A percentile compares a stretch with the other conserved stretches of the same genome.
phyloP scores from a whole-genome alignment of 2,797 vertebrate genomes.

The Tiaroga cobitis region DNA sequence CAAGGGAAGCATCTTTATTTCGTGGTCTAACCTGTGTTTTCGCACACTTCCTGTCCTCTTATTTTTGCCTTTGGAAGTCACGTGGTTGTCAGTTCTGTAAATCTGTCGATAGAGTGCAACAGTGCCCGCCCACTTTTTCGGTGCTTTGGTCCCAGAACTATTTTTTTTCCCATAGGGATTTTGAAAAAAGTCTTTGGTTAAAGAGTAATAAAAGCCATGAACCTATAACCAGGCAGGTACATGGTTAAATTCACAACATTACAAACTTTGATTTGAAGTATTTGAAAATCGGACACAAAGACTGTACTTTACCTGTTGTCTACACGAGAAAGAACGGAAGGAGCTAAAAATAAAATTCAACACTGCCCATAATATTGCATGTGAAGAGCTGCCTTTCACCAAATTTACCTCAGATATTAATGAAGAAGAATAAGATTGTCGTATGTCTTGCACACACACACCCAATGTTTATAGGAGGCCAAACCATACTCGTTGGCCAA shows the following conservation, averaged over 20 bases:
- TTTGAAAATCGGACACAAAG: background rate
- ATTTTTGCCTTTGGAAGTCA: background rate
- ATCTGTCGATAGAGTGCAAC: background rate
- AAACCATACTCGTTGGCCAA: no score
- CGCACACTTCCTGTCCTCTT: background rate
- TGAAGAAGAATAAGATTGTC: no score
- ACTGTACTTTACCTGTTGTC: background rate
- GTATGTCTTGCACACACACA: no score
- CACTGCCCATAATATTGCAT: no score
- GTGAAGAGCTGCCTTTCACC: no score
- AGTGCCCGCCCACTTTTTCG: background rate
- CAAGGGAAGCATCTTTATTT: slow-evolving; percentile 14
- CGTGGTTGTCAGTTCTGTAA: slow-evolving; percentile 2
- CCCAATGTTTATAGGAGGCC: no score
- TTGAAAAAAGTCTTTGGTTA: background rate
- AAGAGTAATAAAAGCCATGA: background rate
- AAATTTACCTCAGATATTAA: no score
- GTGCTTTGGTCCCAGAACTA: background rate
- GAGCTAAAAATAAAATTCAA: no score
- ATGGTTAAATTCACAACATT: background rate
- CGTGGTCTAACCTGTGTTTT: slow-evolving; percentile 5
- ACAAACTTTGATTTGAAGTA: background rate
- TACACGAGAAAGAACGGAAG: no score
- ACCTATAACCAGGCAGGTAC: background rate
- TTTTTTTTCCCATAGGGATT: background rate